Evolutionary conservation across 2,888 invertebrate species (phyloP), one percentile per base, ranked within the genome.

Genomic region (Serrognathus titanus): DNA sequence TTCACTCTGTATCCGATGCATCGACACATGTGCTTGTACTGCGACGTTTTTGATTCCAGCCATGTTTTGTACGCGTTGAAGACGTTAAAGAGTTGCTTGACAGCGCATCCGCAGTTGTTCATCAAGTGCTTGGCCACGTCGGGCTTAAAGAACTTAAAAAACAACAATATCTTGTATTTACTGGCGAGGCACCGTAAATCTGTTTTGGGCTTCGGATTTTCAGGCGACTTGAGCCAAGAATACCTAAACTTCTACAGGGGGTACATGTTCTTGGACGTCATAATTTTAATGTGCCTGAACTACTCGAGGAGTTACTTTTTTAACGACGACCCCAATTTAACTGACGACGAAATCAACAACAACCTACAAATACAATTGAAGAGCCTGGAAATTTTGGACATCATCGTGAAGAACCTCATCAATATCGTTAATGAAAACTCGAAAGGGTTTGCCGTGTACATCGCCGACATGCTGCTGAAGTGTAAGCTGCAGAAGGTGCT

Each of bases 401-500:
- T 88, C 36, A 83, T 92, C 60, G 84, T 89, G 70, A 84, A 83
- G 9, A 89, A 91, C 71, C 75, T 92, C 24, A 85, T 88, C 51
- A 82, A 83, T 35, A 85, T 92, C 53, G 88, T 90, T 11, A 84
- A 86, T 60, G 89, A 89, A 65, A 89, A 89, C 73, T 88, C 88
- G 0, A 87, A 86, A 70, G 87, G 89, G 1, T 85, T 92, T 70
- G 86, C 89, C 9, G 87, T 85, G 66, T 93, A 89, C 72, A 86
- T 90, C 60, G 85, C 85, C 10, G 90, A 91, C 75, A 77, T 88
- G 64, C 78, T 92, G 69, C 80, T 83, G 2, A 85, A 89, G 61
- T 90, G 90, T 69, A 92, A 92, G 76, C 81, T 94, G 48, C 93
- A 94, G 75, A 92, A 92, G 72, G 87, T 90, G 20, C 82, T 91